These are phyloP conservation scores for Vanessa cardui DNA, from an alignment of 2,888 invertebrate species.

Conservation along the genomic window DNA sequence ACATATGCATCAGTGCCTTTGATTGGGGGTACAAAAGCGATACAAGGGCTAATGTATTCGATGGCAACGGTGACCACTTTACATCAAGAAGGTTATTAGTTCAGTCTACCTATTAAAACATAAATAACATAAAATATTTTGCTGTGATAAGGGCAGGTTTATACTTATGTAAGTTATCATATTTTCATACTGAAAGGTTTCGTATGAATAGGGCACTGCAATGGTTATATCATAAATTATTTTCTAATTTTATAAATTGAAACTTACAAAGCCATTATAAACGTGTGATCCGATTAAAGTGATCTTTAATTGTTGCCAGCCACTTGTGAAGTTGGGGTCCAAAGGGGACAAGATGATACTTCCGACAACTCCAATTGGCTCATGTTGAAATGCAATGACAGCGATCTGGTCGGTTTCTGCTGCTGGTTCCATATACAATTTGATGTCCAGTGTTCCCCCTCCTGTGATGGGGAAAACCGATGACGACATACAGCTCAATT, in stretches of 20 bases:
- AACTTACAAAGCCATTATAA: constrained; percentile 55
- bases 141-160: too few relatives aligned
- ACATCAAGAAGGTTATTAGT: too few relatives aligned
- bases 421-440: constrained; percentile 47
- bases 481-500: constrained; percentile 53
- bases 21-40: too few relatives aligned
- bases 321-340: constrained; percentile 38
- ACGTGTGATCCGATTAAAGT: constrained; percentile 38
- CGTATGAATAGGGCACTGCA: too few relatives aligned
- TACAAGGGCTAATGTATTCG: too few relatives aligned
- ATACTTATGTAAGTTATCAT: too few relatives aligned
- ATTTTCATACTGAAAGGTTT: too few relatives aligned
- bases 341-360: constrained; percentile 31
- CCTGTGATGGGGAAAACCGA: constrained; percentile 50
- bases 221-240: too few relatives aligned
- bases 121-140: neutral
- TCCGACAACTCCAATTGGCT: constrained; percentile 32
- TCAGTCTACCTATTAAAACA: too few relatives aligned
- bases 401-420: constrained; percentile 45
- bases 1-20: too few relatives aligned
- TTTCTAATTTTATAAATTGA: constrained; percentile 1
- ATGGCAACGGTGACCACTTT: too few relatives aligned
- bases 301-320: constrained; percentile 49
- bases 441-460: constrained; percentile 51
- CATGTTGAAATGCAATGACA: constrained; percentile 43